Evolutionary conservation across 2,888 invertebrate species (phyloP).

Genomic region (Chrysodeixis includens): DNA sequence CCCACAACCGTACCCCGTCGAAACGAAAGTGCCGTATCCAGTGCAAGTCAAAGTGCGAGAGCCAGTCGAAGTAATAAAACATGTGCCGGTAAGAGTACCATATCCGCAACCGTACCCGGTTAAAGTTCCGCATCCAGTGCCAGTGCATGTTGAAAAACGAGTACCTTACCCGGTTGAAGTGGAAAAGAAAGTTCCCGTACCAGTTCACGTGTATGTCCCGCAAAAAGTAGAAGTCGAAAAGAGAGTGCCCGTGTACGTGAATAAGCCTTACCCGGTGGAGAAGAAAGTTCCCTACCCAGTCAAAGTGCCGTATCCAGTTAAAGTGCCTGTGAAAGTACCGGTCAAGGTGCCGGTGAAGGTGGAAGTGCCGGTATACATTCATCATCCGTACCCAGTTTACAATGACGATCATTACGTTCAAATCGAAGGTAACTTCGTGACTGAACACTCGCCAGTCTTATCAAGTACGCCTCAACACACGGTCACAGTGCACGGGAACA

Average conservation of each 20-base stretch:
- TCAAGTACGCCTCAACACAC: constrained; percentile 62
- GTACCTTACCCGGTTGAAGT: constrained; percentile 84
- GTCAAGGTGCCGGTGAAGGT: constrained; percentile 73
- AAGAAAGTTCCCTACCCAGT: constrained; percentile 80
- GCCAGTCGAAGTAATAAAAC: constrained; percentile 81
- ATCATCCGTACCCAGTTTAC: constrained; percentile 70
- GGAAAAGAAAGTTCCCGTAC: constrained; percentile 83
- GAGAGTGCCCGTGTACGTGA: constrained; percentile 70
- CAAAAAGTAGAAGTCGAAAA: constrained; percentile 68
- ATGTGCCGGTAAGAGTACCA: constrained; percentile 80
- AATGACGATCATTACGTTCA: constrained; percentile 54
- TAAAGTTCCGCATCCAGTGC: constrained; percentile 87
- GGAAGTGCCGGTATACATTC: constrained; percentile 76
- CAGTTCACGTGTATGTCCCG: constrained; percentile 75
- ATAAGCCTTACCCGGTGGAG: constrained; percentile 78
- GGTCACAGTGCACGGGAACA: constrained; percentile 75
- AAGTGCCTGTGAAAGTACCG: constrained; percentile 72
- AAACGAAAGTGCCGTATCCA: constrained; percentile 88
- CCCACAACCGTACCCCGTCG: constrained; percentile 86
- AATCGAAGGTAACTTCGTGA: constrained; percentile 29
- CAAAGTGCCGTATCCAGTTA: constrained; percentile 79
- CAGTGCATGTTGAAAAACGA: constrained; percentile 81
- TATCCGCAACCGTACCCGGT: constrained; percentile 87
- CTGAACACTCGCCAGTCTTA: constrained; percentile 28
- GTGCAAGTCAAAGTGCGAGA: constrained; percentile 84